Conservation (phyloP, 2,113 vertebrate genomes). For the Elephantulus edwardii region DNA sequence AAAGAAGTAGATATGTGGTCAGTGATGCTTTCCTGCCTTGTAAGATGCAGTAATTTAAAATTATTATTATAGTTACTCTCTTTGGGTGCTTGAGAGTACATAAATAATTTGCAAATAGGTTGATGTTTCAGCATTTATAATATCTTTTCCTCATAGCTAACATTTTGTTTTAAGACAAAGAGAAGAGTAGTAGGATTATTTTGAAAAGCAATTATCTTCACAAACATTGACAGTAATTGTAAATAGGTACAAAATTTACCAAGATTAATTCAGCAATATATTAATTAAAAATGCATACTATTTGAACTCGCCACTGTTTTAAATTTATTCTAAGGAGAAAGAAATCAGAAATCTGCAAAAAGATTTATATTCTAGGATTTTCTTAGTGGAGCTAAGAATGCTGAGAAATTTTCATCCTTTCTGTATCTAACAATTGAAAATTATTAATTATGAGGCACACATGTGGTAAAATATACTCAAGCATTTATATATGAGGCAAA, state of each 20-base stretch:
- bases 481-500: background rate
- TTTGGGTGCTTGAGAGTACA: conserved; percentile 14
- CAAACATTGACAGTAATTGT: conserved; percentile 10
- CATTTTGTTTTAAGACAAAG: conserved; percentile 55
- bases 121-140: conserved; percentile 38
- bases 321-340: conserved; percentile 50
- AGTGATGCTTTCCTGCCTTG: background rate
- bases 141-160: background rate
- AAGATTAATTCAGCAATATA: background rate
- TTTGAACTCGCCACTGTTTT: conserved; percentile 50
- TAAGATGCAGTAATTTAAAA: background rate
- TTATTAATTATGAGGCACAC: conserved; percentile 2
- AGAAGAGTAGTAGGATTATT: background rate
- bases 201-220: conserved; percentile 47
- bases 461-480: background rate
- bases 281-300: conserved; percentile 18
- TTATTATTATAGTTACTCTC: background rate
- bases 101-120: conserved; percentile 50
- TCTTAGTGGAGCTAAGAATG: conserved; percentile 34
- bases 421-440: conserved; percentile 17
- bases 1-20: background rate
- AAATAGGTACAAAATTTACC: conserved; percentile 42
- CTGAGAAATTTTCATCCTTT: background rate
- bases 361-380: conserved; percentile 38
- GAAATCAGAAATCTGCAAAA: conserved; percentile 8